These are phyloP conservation scores for Galaxias olidus DNA, from an alignment of 2,797 vertebrate genomes.

Conservation along the genomic window DNA sequence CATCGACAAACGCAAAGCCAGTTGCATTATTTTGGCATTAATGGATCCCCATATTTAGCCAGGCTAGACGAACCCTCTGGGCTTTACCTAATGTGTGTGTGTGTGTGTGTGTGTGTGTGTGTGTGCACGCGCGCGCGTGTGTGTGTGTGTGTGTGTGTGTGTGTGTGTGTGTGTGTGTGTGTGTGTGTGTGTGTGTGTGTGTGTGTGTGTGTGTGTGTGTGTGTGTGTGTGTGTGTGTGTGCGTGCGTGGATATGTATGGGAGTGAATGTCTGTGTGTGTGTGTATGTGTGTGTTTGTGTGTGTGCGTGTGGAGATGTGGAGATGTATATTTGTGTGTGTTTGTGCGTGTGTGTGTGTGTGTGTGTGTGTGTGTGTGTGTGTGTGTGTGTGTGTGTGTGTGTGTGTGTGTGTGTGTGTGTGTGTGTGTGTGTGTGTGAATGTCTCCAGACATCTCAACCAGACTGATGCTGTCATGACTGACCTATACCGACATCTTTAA, in stretches of 20 bases:
- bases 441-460: too few species aligned
- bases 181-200: too few species aligned
- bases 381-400: slow-evolving; percentile 7
- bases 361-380: not conserved
- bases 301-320: not conserved
- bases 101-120: too few species aligned
- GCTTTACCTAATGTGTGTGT: not conserved
- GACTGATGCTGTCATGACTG: too few species aligned
- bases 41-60: not conserved
- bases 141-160: too few species aligned
- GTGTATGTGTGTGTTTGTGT: slow-evolving; percentile 10
- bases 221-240: too few species aligned
- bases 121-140: slow-evolving; percentile 2
- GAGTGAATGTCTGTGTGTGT: not conserved
- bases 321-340: too few species aligned
- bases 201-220: too few species aligned
- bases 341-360: not conserved
- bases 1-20: too few species aligned
- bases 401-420: not conserved
- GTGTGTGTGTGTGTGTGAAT: too few species aligned
- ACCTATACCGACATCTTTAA: too few species aligned
- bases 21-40: too few species aligned
- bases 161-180: not conserved
- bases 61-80: slow-evolving; percentile 16
- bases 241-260: not conserved